Conservation (phyloP, 2,888 invertebrate species). For the Tetheella fluctuosa region DNA sequence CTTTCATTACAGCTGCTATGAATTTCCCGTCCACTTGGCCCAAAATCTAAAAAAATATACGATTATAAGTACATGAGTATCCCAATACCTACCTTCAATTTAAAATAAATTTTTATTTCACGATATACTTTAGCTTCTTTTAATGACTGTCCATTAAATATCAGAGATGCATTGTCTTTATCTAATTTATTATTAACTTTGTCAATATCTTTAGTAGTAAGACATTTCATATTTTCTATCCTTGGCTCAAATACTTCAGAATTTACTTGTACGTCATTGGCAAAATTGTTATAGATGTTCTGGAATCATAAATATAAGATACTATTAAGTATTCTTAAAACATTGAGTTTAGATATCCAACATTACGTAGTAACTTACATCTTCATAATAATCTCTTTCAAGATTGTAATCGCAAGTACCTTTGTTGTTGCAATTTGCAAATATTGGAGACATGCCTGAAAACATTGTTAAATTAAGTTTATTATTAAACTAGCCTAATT, state of each 20-base stretch:
- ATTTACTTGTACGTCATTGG: slow-evolving; percentile 72
- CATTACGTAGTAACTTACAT: slow-evolving; percentile 51
- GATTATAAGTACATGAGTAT: slow-evolving; percentile 10
- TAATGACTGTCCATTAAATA: slow-evolving; percentile 61
- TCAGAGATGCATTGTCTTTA: slow-evolving; percentile 57
- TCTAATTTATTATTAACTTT: slow-evolving; percentile 56
- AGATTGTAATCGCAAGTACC: slow-evolving; percentile 38
- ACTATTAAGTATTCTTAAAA: background rate
- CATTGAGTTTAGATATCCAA: background rate
- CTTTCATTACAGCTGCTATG: slow-evolving; percentile 80
- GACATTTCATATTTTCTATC: slow-evolving; percentile 53
- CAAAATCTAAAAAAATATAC: slow-evolving; percentile 77
- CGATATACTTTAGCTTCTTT: slow-evolving; percentile 55
- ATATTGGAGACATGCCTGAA: slow-evolving; percentile 82
- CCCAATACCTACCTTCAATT: background rate
- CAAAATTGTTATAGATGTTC: slow-evolving; percentile 73
- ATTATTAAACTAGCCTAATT: too few relatives aligned
- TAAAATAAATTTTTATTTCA: background rate
- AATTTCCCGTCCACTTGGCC: slow-evolving; percentile 91
- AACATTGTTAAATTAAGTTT: slow-evolving; percentile 17
- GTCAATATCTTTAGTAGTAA: slow-evolving; percentile 48
- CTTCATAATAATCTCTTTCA: slow-evolving; percentile 59
- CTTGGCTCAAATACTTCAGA: slow-evolving; percentile 67
- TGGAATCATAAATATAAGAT: slow-evolving; percentile 42
- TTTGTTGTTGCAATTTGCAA: slow-evolving; percentile 60